Percentiles rank a stretch among this genome's conserved stretches.
Evolutionary conservation across 2,888 invertebrate genomes (phyloP).

Genomic region (Acrobasis suavella): DNA sequence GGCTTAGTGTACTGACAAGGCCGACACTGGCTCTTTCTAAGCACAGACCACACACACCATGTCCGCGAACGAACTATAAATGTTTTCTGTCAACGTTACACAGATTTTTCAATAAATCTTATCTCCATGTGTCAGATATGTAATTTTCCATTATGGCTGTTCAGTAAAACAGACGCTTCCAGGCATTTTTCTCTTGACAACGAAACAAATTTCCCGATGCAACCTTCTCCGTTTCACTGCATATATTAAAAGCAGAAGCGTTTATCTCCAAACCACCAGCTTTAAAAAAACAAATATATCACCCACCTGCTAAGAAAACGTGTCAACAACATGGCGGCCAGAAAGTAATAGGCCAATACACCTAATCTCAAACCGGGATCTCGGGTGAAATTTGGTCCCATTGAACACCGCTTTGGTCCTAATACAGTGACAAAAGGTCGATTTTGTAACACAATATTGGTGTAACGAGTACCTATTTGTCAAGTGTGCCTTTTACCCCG

Average conservation of each 20-base stretch:
- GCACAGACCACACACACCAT: too few relatives aligned
- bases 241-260: not conserved
- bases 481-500: constrained; percentile 45
- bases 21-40: too few relatives aligned
- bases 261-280: not conserved
- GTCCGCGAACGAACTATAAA: too few relatives aligned
- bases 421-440: constrained; percentile 58
- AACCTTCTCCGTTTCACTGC: not conserved
- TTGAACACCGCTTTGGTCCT: constrained; percentile 49
- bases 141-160: too few relatives aligned
- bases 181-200: too few relatives aligned
- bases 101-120: too few relatives aligned
- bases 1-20: too few relatives aligned
- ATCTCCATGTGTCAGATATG: too few relatives aligned
- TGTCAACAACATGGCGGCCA: constrained; percentile 43
- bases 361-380: constrained; percentile 43
- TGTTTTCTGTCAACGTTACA: too few relatives aligned
- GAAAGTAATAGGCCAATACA: constrained; percentile 56
- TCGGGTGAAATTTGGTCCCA: constrained; percentile 49
- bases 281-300: not conserved
- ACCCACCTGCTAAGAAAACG: constrained; percentile 19
- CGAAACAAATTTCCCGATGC: not conserved
- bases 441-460: constrained; percentile 64
- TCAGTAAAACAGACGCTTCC: too few relatives aligned
- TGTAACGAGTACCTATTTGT: constrained; percentile 57